These are phyloP conservation scores for Agrochola macilenta DNA, from an alignment of 2,888 invertebrate genomes.

Conservation along the genomic window DNA sequence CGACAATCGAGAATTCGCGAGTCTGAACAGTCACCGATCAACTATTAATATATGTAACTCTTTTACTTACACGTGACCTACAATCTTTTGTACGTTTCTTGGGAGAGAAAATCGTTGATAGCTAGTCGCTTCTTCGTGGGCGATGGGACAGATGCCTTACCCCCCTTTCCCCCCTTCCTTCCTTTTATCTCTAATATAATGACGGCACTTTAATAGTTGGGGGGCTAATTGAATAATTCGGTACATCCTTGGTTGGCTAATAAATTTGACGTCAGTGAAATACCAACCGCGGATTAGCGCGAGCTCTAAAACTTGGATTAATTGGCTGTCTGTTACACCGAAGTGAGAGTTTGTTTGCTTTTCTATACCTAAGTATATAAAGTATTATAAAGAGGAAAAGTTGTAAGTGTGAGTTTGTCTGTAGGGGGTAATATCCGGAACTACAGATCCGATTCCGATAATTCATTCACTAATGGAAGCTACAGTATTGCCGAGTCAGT, in stretches of 20 bases:
- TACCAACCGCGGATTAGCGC: constrained; percentile 72
- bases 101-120: not conserved
- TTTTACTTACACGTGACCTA: not conserved
- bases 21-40: not conserved
- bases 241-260: constrained; percentile 63
- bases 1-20: not conserved
- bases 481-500: too few species aligned
- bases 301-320: constrained; percentile 67
- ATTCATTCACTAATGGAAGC: too few species aligned
- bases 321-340: constrained; percentile 55
- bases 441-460: too few species aligned
- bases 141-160: not conserved
- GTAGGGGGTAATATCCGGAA: too few species aligned
- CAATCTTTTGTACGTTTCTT: not conserved
- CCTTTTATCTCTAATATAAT: constrained; percentile 43
- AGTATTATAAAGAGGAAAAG: too few species aligned
- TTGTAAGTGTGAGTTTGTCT: too few species aligned
- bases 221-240: constrained; percentile 68
- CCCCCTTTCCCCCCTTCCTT: not conserved
- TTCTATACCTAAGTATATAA: too few species aligned
- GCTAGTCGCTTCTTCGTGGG: too few species aligned
- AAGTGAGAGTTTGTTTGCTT: not conserved
- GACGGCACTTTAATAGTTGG: constrained; percentile 60
- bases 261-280: constrained; percentile 68
- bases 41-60: not conserved